Conservation (phyloP, 2,888 invertebrate species). For the Ptychoptera contaminata region DNA sequence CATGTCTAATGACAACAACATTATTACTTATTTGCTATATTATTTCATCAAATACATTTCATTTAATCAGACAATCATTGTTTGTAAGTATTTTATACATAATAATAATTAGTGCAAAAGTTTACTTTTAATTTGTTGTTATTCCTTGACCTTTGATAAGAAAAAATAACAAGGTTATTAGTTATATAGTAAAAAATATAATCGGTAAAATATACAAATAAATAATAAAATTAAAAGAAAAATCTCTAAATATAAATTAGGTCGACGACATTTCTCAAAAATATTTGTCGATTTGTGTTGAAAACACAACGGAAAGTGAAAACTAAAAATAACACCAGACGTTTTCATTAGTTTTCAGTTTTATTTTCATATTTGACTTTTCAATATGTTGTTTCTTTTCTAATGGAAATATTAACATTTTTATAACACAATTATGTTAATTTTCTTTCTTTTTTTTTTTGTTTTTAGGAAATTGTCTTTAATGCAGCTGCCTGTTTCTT, state of each 20-base stretch:
- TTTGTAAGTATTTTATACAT: conserved; percentile 50
- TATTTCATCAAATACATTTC: conserved; percentile 59
- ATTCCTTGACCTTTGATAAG: not conserved
- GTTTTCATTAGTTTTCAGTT: no score
- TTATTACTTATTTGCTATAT: conserved; percentile 62
- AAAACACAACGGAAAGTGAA: no score
- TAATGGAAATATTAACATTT: no score
- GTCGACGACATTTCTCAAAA: not conserved
- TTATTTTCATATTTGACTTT: no score
- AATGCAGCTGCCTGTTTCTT: conserved; percentile 61
- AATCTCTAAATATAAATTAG: no score
- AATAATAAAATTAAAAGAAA: no score
- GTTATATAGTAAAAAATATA: no score
- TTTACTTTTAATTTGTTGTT: not conserved
- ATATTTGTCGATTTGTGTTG: not conserved
- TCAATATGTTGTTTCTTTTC: no score
- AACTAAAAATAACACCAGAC: no score
- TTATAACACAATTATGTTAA: no score
- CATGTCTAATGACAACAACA: conserved; percentile 61
- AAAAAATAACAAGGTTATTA: no score
- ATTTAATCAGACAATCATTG: conserved; percentile 60
- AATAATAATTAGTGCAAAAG: not conserved
- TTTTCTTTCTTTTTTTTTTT: conserved; percentile 11
- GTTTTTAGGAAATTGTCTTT: conserved; percentile 61
- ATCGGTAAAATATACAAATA: no score